Evolutionary conservation across 2,888 invertebrate species (phyloP).

Genomic region (Polydrusus pterygomalis): DNA sequence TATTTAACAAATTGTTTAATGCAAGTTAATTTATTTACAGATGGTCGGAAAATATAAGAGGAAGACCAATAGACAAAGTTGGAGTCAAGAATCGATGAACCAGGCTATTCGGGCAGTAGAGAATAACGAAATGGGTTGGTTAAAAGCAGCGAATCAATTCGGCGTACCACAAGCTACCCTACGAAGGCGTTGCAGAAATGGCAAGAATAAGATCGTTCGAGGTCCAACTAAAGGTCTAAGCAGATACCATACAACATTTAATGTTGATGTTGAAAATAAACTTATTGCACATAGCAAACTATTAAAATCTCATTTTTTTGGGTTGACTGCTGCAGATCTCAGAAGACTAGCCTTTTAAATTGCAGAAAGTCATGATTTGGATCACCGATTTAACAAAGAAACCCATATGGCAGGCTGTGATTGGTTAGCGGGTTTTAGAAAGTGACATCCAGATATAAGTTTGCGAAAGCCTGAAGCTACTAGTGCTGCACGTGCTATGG

Average conservation of each 20-base stretch:
- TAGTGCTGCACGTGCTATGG: too few relatives aligned
- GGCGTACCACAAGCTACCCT: constrained; percentile 19
- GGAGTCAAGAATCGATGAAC: constrained; percentile 17
- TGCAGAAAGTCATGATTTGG: too few relatives aligned
- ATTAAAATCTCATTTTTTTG: too few relatives aligned
- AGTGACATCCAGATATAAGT: background rate
- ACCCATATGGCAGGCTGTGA: background rate
- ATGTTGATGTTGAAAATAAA: constrained; percentile 3
- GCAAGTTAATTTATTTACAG: constrained; percentile 4
- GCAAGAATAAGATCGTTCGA: too few relatives aligned
- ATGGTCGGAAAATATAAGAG: constrained; percentile 19
- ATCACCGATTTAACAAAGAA: too few relatives aligned
- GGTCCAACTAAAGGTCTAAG: too few relatives aligned
- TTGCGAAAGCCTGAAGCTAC: too few relatives aligned
- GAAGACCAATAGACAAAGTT: constrained; percentile 10
- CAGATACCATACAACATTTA: constrained; percentile 8
- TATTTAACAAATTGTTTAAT: too few relatives aligned
- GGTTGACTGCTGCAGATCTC: too few relatives aligned
- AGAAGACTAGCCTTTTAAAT: too few relatives aligned
- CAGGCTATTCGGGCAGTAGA: constrained; percentile 8
- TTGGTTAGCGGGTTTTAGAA: background rate
- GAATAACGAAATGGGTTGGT: constrained; percentile 19
- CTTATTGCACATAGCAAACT: background rate
- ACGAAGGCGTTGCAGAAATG: too few relatives aligned
- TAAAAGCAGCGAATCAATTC: constrained; percentile 13